Base-by-base conservation (phyloP, 2,113 vertebrate genomes). In the Trematocara nigrifrons region DNA sequence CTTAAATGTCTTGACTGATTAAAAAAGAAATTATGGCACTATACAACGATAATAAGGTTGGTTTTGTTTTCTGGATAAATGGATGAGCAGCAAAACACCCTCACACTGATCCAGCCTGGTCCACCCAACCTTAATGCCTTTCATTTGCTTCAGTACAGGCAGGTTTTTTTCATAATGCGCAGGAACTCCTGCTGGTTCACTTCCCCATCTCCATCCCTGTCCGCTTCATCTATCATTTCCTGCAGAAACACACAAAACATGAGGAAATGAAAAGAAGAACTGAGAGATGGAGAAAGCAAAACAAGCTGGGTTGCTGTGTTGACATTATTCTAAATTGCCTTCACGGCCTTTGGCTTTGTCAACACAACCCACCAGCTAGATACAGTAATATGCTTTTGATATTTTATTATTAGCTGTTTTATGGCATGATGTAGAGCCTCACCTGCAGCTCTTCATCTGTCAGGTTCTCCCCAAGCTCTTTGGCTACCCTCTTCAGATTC, bases 151-250 rank as follows among this genome's bases (percentile, higher is more conserved):
- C 94, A 99, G 93, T 98, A 98, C 15, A 99, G 95, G 92, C 97
- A 97, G 26, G 97, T 98, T 93, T 99, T 98, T 93, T 98, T 98
- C 98, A 99, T 99, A 85, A 99, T 98, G 64, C 97, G 94, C 89
- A 99, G 95, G 92, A 99, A 99, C 47, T 99, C 98, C 81, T 98
- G 97, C 94, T 99, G 97, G 7, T 95, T 98, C 87, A 98, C 98
- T 78, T 99, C 97, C 29, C 98, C 98, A 0, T 99, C 98, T n/a
- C 98, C 97, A 20, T 99, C 97, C 71, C 97, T 85, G 79, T 99
- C 98, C 0, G 98, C 98, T 90, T 98, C 97, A 1, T 98, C 96
- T 0, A 99, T 99, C 98, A 99, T 98, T 87, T 99, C 98, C 98
- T 99, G 90, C 29, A 33, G 53, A 78, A 56, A 86, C 3, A 86